Base-by-base conservation (phyloP, 2,113 vertebrate species). In the Raja brachyura region DNA sequence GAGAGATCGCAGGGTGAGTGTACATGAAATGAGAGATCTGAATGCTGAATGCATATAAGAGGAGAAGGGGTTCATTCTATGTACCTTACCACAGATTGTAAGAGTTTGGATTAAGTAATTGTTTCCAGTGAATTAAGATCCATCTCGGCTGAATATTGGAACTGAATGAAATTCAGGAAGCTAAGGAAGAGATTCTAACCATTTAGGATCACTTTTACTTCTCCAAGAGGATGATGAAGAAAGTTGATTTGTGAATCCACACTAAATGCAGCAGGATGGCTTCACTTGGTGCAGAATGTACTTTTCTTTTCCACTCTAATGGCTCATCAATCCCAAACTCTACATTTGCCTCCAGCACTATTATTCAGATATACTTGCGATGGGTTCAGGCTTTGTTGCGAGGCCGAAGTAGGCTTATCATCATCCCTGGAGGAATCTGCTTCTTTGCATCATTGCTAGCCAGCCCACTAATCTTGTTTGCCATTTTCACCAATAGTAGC, bases 401-500 rank as follows among this genome's bases (percentile, higher is more conserved):
- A 18, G 74, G 86, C 11, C n/a, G 18, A 66, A 63, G 73, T 39
- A 77, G 39, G 70, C 70, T 90, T 31, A 90, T 77, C 74, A 25
- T 93, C 70, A 31, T 93, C 90, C 93, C 86, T 33, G 86, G 54
- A 59, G 56, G 70, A 14, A 39, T 90, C 54, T 93, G 54, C 68
- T 90, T 92, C 73, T 61, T 93, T 33, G 93, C 93, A 48, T 76
- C 90, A 56, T 75, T 93, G 33, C 33, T 90, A 63, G 93, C 86
- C 54, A 92, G 83, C 61, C 86, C 93, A 8, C 20, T 92, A 8
- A 39, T 73, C n/a, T 86, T 93, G 13, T 25, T 93, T 0, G 85
- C 93, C 56, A 92, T 93, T 54, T 93, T 93, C 68, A 77, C 85
- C 85, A 93, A 63, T 28, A 56, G 31, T 73, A 77, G 7, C n/a